Base-by-base conservation (phyloP, 2,797 vertebrate species). In the Cossypha caffra region DNA sequence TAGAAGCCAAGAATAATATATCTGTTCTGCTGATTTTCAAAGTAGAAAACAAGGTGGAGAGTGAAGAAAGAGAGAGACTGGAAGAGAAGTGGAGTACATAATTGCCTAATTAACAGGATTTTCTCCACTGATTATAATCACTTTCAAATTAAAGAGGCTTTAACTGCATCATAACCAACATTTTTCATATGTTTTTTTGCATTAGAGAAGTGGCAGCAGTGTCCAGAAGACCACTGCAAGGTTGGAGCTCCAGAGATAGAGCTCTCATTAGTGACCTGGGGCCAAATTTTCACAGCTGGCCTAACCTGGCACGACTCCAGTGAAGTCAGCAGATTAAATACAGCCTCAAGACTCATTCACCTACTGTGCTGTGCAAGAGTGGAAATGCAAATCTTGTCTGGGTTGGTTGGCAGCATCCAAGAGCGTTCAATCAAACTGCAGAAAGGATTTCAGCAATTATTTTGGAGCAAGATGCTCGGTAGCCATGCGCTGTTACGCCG, bases 31-130 rank as follows among this genome's bases (percentile, higher is more conserved):
- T 96, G 90, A 95, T 97, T 98, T 96, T 85, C 71, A 77, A 78
- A 79, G 88, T 51, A 86, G 86, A 95, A 98, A 97, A 96, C 78
- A 96, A 96, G 94, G 80, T 93, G 88, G 93, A 54, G 76, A 95
- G 69, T 62, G 88, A 96, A 96, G 78, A 95, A 95, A 95, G 93
- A 92, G 80, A 88, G 88, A 93, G 74, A 73, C 66, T 94, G 85
- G 93, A 93, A 97, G 95, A 95, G 95, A 97, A 95, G 80, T 86
- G 31, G 72, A 95, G 96, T 95, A 96, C 75, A 79, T 97, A 98
- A 97, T 95, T 97, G 96, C 95, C 90, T 97, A 94, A 97, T 97
- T 97, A 96, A 95, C 45, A 96, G 87, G 94, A 95, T 95, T 97
- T 96, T 97, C 89, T 97, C 91, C 86, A 93, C 95, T 95, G 95